Conservation (phyloP, 2,888 invertebrate species). For the Brassicogethes aeneus region DNA sequence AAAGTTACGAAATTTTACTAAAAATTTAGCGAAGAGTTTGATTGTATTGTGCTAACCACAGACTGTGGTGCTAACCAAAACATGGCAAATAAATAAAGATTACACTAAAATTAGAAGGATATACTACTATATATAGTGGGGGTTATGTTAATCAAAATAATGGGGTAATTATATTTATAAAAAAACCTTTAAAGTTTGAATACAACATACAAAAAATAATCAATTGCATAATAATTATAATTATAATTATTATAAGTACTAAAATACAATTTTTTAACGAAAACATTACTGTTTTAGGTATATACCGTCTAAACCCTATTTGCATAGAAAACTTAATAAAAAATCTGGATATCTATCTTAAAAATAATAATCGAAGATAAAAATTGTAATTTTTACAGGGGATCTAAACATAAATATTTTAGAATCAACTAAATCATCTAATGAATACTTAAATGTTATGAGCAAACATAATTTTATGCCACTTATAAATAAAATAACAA, state of each 20-base stretch:
- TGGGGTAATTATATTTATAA: not conserved
- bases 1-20: too few relatives aligned
- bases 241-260: not conserved
- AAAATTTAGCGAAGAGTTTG: too few relatives aligned
- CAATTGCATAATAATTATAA: not conserved
- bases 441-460: not conserved
- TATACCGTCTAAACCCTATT: not conserved
- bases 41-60: too few relatives aligned
- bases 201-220: not conserved
- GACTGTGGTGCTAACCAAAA: too few relatives aligned
- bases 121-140: not conserved
- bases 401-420: not conserved
- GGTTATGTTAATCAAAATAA: not conserved
- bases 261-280: not conserved
- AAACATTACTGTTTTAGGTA: not conserved
- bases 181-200: not conserved
- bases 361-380: too few relatives aligned
- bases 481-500: not conserved
- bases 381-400: not conserved
- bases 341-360: not conserved
- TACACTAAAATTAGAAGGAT: not conserved
- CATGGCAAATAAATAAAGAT: not conserved
- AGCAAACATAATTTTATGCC: not conserved
- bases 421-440: not conserved
- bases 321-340: not conserved